phyloP scores from a whole-genome alignment of 2,888 invertebrate genomes.

The Eurois occulta region DNA sequence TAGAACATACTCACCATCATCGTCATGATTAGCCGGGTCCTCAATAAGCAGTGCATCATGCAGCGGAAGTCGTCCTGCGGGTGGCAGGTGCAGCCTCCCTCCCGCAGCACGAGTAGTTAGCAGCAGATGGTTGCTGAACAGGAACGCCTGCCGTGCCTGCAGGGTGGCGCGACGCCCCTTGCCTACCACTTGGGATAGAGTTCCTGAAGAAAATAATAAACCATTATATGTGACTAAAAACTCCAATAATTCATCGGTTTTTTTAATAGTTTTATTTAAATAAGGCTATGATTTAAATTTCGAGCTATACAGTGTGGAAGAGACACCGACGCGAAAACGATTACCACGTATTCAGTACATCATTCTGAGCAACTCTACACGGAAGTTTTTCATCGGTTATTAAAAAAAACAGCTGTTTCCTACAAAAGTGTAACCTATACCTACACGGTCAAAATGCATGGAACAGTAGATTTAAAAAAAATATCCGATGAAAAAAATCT shows the following conservation, averaged over 20 bases:
- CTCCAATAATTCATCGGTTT: background rate
- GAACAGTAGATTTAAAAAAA: no score
- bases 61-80: slow-evolving; percentile 95
- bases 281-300: background rate
- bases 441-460: no score
- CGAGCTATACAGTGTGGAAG: background rate
- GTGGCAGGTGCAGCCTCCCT: slow-evolving; percentile 96
- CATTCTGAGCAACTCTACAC: no score
- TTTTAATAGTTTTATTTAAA: background rate
- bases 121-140: slow-evolving; percentile 97
- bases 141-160: slow-evolving; percentile 94
- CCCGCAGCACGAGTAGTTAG: slow-evolving; percentile 95
- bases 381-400: no score
- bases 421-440: no score
- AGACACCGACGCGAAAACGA: no score
- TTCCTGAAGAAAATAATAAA: slow-evolving; percentile 87
- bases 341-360: no score
- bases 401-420: no score
- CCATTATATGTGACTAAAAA: background rate
- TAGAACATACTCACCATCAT: slow-evolving; percentile 92
- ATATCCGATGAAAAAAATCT: no score
- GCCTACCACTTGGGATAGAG: slow-evolving; percentile 93
- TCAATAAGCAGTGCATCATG: slow-evolving; percentile 96
- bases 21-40: slow-evolving; percentile 93
- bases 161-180: slow-evolving; percentile 86